Conservation (phyloP, 2,888 invertebrate species). For the Blastobasis lacticolella region DNA sequence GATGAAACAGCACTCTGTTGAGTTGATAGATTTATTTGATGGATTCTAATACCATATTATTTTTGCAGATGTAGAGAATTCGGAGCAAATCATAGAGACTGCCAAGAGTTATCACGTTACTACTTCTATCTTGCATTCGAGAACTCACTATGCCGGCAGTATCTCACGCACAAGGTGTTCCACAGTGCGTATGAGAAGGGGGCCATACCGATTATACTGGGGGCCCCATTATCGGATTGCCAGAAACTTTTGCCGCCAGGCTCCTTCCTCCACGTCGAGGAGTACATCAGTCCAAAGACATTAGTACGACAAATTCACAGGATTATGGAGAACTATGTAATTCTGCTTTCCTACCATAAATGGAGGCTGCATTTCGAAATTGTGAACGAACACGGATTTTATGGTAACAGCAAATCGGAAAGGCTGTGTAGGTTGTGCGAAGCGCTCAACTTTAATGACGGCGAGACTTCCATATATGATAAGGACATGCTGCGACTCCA, state of each 20-base stretch:
- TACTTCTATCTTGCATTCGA: constrained; percentile 82
- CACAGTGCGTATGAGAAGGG: constrained; percentile 77
- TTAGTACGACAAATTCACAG: constrained; percentile 68
- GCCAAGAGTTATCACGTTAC: constrained; percentile 57
- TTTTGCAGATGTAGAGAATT: no score
- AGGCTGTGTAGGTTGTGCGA: constrained; percentile 80
- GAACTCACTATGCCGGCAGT: constrained; percentile 80
- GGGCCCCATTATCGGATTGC: constrained; percentile 65
- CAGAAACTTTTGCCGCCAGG: constrained; percentile 72
- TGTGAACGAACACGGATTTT: constrained; percentile 80
- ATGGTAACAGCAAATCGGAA: constrained; percentile 68
- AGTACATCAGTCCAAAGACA: constrained; percentile 60
- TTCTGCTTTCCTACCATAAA: constrained; percentile 58
- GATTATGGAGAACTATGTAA: constrained; percentile 48
- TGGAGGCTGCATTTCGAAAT: constrained; percentile 76
- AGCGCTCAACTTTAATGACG: constrained; percentile 78
- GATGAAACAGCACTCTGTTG: no score
- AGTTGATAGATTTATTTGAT: no score
- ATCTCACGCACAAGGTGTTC: constrained; percentile 81
- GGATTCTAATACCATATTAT: no score
- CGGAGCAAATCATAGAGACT: no score
- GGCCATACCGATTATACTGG: constrained; percentile 79
- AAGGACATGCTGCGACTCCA: constrained; percentile 25
- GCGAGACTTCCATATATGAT: constrained; percentile 27
- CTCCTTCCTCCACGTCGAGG: constrained; percentile 76